Percentiles rank a stretch among this genome's conserved stretches.
Evolutionary conservation across 2,797 vertebrate species (phyloP).

Genomic region (Bradypus variegatus): DNA sequence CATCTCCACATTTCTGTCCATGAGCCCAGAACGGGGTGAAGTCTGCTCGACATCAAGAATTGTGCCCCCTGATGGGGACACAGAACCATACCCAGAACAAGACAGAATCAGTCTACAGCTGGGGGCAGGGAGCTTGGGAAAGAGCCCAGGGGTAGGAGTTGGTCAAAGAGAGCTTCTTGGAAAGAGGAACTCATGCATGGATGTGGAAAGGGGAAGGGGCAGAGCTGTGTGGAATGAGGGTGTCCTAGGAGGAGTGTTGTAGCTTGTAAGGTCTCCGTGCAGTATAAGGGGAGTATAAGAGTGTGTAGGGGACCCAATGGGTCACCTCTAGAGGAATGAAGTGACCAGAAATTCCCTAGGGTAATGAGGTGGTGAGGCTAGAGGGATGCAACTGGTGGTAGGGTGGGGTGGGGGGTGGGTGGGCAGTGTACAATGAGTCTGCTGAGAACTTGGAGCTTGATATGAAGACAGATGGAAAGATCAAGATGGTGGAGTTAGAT

Average conservation of each 20-base stretch:
- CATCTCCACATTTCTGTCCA: neutral
- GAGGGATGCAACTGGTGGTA: neutral
- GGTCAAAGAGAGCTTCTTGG: neutral
- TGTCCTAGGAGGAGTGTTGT: neutral
- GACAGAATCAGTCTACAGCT: neutral
- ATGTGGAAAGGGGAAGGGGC: neutral
- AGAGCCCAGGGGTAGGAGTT: neutral
- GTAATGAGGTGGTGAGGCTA: neutral
- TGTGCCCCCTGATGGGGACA: neutral
- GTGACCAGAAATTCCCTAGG: neutral
- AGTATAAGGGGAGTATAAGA: neutral
- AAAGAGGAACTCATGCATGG: neutral
- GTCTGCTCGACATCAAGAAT: neutral
- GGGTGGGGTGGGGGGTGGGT: too few relatives aligned
- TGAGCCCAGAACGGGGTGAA: neutral
- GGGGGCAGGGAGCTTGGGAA: neutral
- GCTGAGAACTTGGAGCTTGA: neutral
- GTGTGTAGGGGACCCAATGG: neutral
- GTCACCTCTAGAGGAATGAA: neutral
- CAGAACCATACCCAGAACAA: neutral
- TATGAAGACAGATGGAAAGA: neutral
- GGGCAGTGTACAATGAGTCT: neutral
- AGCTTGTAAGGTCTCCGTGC: neutral
- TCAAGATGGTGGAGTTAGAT: too few relatives aligned
- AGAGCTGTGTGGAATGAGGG: neutral